These are phyloP conservation scores for Formica selysi DNA, from an alignment of 1,140 invertebrate genomes.

Conservation along the genomic window DNA sequence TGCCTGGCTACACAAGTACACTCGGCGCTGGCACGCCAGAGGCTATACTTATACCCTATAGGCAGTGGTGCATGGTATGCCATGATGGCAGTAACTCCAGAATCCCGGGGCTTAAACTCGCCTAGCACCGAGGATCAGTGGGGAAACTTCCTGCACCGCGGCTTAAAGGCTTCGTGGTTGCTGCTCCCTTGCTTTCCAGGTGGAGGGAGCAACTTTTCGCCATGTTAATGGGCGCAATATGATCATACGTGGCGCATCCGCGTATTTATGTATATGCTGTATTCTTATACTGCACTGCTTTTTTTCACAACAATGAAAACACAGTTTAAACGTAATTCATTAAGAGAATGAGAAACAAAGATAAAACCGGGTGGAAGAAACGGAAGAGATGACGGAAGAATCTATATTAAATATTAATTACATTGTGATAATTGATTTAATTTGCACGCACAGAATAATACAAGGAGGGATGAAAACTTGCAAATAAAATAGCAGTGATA, in stretches of 20 bases:
- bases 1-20: slow-evolving; percentile 73
- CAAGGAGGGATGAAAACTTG: not conserved
- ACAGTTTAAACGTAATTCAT: slow-evolving; percentile 14
- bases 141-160: slow-evolving; percentile 85
- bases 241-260: slow-evolving; percentile 81
- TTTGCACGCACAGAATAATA: not conserved
- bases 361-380: not conserved
- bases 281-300: slow-evolving; percentile 1
- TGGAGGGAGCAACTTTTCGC: slow-evolving; percentile 81
- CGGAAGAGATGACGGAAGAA: not conserved
- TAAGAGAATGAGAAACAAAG: not conserved
- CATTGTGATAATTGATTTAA: not conserved
- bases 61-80: slow-evolving; percentile 83
- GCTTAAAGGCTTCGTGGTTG: slow-evolving; percentile 86
- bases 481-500: slow-evolving; percentile 39
- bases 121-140: slow-evolving; percentile 85
- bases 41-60: slow-evolving; percentile 78
- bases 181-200: slow-evolving; percentile 80
- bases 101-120: slow-evolving; percentile 86
- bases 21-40: slow-evolving; percentile 70
- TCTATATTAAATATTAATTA: not conserved
- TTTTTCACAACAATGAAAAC: not conserved
- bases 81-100: slow-evolving; percentile 85
- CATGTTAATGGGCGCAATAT: slow-evolving; percentile 85
- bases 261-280: slow-evolving; percentile 74